A percentile compares a stretch with the other conserved stretches of the same genome.
Conservation (phyloP, 2,888 invertebrate species). For the Spatulosminthurus flaviceps region DNA sequence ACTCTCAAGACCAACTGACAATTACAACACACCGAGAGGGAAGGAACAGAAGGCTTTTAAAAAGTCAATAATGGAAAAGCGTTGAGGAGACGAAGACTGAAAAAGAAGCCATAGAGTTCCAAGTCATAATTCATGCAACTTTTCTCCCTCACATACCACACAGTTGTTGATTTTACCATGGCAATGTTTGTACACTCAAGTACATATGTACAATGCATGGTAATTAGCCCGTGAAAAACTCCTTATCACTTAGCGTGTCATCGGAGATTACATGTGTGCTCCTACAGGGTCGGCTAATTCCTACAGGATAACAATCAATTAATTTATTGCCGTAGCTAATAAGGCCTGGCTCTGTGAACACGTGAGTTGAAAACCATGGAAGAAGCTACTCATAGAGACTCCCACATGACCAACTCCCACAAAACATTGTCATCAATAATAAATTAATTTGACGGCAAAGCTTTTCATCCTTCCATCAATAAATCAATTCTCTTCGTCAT, state of each 20-base stretch:
- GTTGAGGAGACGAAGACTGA: background rate
- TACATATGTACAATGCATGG: background rate
- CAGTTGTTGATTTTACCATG: background rate
- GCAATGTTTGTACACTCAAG: background rate
- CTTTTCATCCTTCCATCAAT: constrained; percentile 31
- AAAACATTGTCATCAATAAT: constrained; percentile 25
- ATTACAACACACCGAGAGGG: constrained; percentile 1
- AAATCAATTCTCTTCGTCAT: background rate
- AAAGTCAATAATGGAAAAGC: constrained; percentile 18
- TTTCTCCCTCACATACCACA: background rate
- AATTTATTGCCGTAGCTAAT: constrained; percentile 6
- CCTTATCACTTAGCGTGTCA: constrained; percentile 4
- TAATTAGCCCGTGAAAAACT: background rate
- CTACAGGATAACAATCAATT: constrained; percentile 11
- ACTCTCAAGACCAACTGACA: constrained; percentile 27
- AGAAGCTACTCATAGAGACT: no score
- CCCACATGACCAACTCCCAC: background rate
- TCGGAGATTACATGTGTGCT: background rate
- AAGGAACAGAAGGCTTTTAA: background rate
- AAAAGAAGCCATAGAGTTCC: no score
- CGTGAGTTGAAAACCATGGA: constrained; percentile 8
- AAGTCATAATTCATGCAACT: background rate
- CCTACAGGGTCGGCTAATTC: background rate
- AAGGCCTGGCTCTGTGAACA: background rate
- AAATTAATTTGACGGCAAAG: constrained; percentile 38